Base-by-base conservation (phyloP, 2,113 vertebrate species). In the Myotis yumanensis region DNA sequence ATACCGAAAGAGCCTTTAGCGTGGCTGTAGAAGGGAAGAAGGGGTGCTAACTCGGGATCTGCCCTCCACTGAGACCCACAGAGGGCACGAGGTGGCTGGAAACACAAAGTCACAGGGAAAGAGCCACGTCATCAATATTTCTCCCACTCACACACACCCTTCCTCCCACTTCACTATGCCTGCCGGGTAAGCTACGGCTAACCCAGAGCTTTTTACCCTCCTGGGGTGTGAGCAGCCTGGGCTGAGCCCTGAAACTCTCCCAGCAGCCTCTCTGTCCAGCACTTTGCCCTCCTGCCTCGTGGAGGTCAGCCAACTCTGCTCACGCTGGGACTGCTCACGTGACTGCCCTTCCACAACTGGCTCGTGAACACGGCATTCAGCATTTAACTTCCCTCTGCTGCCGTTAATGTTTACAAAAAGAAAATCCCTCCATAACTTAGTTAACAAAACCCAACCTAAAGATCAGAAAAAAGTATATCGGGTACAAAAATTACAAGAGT, bases 371-470 rank as follows among this genome's bases (percentile, higher is more conserved):
- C 32, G 18, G 72, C 35, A 43, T 77, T 73, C 28, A 43, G 23
- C 18, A 76, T 7, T 48, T 76, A n/a, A 48, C 35, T 37, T 37
- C 73, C 84, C 59, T 72, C 48, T 79, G 37, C 40, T 86, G 59
- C 37, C 28, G 2, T 46, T 82, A 69, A 90, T 71, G n/a, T 75
- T 95, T 51, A 54, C 69, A 79, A 37, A 92, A 90, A 18, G 57
- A 64, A 72, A 92, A 90, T 22, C 15, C 10, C 62, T 71, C 16
- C 28, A 64, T 75, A 51, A 32, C 4, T 40, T 17, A 87, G 75
- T 23, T 35, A 66, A 76, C 69, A 79, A 91, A 91, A 82, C 79
- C 52, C 18, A 90, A 48, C n/a, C 72, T 86, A 89, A 82, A 23
- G 37, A 52, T 32, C 87, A 75, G 46, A 54, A 93, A 95, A 94